phyloP scores from a whole-genome alignment of 2,113 vertebrate species.

The Progne subis region DNA sequence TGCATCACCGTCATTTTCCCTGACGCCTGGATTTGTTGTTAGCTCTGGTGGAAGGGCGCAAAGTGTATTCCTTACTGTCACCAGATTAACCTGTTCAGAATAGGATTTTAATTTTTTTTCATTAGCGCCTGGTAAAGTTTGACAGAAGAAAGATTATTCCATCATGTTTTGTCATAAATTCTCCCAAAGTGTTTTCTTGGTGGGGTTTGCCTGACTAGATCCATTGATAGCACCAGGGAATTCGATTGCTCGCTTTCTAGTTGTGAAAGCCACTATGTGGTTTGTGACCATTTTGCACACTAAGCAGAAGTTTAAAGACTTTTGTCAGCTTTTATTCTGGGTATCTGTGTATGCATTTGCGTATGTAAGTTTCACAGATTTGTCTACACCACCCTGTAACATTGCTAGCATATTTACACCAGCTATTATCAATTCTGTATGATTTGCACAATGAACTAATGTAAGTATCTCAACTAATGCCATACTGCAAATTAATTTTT shows the following conservation, averaged over 20 bases:
- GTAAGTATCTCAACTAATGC: background rate
- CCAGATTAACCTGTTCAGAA: background rate
- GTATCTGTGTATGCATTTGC: background rate
- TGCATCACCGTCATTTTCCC: background rate
- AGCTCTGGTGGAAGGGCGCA: background rate
- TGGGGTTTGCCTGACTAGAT: background rate
- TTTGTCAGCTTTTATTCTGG: background rate
- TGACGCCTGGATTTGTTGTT: background rate
- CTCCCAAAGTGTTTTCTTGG: background rate
- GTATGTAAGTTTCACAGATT: background rate
- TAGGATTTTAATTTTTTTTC: background rate
- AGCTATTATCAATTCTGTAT: background rate
- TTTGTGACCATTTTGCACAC: background rate
- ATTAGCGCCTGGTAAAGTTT: background rate
- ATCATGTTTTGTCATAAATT: background rate
- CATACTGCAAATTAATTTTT: background rate
- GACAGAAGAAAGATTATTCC: background rate
- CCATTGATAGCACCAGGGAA: background rate
- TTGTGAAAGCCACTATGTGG: accelerated
- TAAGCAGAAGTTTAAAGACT: background rate
- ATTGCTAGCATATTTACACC: background rate
- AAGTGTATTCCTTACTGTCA: background rate
- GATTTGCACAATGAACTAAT: background rate
- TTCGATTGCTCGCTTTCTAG: background rate
- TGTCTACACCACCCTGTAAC: background rate